Percentiles rank a stretch among this genome's conserved stretches.
These are phyloP conservation scores for Meloidogyne floridensis DNA, from an alignment of 1,140 invertebrate species.

Conservation along the genomic window DNA sequence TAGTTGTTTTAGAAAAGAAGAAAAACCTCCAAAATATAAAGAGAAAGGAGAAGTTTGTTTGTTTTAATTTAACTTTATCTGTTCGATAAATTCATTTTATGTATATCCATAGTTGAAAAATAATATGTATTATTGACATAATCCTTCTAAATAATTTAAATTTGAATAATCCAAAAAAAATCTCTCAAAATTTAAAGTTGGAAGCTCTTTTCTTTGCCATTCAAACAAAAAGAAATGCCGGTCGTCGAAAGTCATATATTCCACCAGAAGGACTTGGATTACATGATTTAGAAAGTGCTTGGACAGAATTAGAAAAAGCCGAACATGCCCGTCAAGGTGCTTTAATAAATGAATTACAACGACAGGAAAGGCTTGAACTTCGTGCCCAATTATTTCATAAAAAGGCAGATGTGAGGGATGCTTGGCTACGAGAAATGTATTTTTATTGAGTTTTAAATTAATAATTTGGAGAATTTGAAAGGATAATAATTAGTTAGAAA, in stretches of 20 bases:
- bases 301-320: constrained; percentile 87
- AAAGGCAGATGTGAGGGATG: constrained; percentile 84
- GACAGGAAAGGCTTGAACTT: constrained; percentile 88
- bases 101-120: too few species aligned
- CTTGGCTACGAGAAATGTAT: constrained; percentile 89
- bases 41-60: constrained; percentile 79
- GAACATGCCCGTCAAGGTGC: constrained; percentile 92
- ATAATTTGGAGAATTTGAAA: background rate
- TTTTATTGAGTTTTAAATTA: background rate
- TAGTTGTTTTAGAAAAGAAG: constrained; percentile 91
- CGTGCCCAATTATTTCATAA: constrained; percentile 92
- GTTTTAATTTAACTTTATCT: constrained; percentile 25
- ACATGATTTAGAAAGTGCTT: constrained; percentile 88
- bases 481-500: background rate
- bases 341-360: constrained; percentile 82
- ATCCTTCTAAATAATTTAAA: too few species aligned
- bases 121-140: too few species aligned
- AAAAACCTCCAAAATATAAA: constrained; percentile 97
- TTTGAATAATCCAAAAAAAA: too few species aligned
- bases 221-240: constrained; percentile 89
- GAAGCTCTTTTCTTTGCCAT: constrained; percentile 95
- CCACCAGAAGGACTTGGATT: constrained; percentile 83
- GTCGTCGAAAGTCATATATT: constrained; percentile 83
- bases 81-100: too few species aligned
- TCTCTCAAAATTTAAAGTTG: constrained; percentile 69